These are phyloP conservation scores for Sarcophaga caerulescens DNA, from an alignment of 2,888 invertebrate genomes.

Conservation along the genomic window DNA sequence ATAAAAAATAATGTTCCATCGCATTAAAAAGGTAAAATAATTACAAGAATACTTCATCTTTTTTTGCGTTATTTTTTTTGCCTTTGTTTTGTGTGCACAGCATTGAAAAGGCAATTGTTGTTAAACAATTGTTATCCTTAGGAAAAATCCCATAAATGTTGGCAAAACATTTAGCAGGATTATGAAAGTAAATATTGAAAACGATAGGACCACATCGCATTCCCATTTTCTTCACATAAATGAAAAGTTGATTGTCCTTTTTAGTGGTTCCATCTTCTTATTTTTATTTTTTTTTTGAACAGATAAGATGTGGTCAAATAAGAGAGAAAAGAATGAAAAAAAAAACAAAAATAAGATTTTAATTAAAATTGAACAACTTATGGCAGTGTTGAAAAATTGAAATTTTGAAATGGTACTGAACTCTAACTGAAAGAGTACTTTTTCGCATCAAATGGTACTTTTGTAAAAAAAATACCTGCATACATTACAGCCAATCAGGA, in stretches of 20 bases:
- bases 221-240: not conserved
- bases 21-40: slow-evolving; percentile 56
- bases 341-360: too few species aligned
- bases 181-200: slow-evolving; percentile 41
- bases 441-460: too few species aligned
- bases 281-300: not conserved
- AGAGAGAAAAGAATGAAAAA: too few species aligned
- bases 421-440: too few species aligned
- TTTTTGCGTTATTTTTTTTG: not conserved
- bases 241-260: slow-evolving; percentile 28
- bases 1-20: slow-evolving; percentile 1
- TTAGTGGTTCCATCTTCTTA: not conserved
- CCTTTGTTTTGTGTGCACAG: not conserved
- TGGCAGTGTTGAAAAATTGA: too few species aligned
- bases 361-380: not conserved
- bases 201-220: not conserved
- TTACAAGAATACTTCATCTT: slow-evolving; percentile 24
- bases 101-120: slow-evolving; percentile 38
- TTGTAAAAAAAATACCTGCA: too few species aligned
- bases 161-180: slow-evolving; percentile 59
- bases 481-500: too few species aligned
- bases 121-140: slow-evolving; percentile 60
- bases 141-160: slow-evolving; percentile 44
- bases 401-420: too few species aligned
- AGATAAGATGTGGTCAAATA: not conserved